phyloP scores from a whole-genome alignment of 2,888 invertebrate genomes.

The Sinelater perroti region DNA sequence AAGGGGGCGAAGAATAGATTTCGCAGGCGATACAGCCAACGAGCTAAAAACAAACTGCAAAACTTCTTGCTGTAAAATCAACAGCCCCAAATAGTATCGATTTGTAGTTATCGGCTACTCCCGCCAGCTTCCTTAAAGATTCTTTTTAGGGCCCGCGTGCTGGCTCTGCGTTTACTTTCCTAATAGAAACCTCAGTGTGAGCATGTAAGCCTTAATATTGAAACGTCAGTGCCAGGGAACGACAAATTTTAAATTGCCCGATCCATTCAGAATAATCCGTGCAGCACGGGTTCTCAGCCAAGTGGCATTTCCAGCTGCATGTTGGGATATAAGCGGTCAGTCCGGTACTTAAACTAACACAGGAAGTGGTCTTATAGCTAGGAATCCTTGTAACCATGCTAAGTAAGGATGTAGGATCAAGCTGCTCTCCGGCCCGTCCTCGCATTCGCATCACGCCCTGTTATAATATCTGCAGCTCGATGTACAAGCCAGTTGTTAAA shows the following conservation, averaged over 20 bases:
- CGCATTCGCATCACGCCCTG: slow-evolving; percentile 26
- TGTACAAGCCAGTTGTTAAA: slow-evolving; percentile 27
- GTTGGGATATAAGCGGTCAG: slow-evolving; percentile 30
- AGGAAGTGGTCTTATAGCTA: slow-evolving; percentile 31
- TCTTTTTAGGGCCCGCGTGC: slow-evolving; percentile 9
- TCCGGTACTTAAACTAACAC: slow-evolving; percentile 29
- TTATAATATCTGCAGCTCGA: slow-evolving; percentile 26
- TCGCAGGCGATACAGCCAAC: slow-evolving; percentile 23
- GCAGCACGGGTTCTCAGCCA: slow-evolving; percentile 23
- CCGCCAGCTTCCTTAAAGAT: slow-evolving; percentile 9
- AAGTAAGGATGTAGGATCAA: slow-evolving; percentile 28
- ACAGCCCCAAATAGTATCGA: slow-evolving; percentile 21
- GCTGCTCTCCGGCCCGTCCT: too few relatives aligned
- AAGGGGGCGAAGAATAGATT: slow-evolving; percentile 22
- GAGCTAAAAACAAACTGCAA: slow-evolving; percentile 25
- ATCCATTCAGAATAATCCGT: slow-evolving; percentile 30
- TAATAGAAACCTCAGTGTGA: too few relatives aligned
- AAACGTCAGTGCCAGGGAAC: too few relatives aligned
- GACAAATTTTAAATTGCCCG: too few relatives aligned
- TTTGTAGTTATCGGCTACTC: slow-evolving; percentile 18
- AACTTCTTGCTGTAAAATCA: slow-evolving; percentile 24
- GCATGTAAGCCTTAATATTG: too few relatives aligned
- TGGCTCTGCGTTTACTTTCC: too few relatives aligned
- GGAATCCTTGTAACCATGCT: slow-evolving; percentile 31
- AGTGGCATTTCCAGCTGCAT: slow-evolving; percentile 26